Conservation (phyloP, 2,888 invertebrate species). For the Drosophila koepferae region DNA sequence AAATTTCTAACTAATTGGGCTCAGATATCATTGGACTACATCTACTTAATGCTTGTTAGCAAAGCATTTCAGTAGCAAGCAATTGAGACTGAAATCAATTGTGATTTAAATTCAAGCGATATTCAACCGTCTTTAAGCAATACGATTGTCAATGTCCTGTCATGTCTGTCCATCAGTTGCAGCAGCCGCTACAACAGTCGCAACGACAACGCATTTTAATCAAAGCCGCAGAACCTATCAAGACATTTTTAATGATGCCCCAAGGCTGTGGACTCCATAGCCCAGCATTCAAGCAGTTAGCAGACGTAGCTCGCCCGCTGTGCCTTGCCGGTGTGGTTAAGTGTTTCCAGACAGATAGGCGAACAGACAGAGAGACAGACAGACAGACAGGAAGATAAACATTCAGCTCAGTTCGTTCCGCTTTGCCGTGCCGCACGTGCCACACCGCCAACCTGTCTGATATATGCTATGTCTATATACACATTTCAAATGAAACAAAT, state of each 20-base stretch:
- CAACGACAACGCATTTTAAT: constrained; percentile 54
- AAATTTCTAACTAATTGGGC: too few species aligned
- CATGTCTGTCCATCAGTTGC: constrained; percentile 20
- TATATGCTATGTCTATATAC: constrained; percentile 29
- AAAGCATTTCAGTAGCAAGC: background rate
- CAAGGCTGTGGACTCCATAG: constrained; percentile 7
- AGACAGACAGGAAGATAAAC: background rate
- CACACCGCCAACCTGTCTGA: constrained; percentile 17
- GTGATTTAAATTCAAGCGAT: constrained; percentile 21
- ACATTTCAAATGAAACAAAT: constrained; percentile 68
- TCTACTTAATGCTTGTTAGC: background rate
- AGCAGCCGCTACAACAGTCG: background rate
- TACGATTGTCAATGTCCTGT: constrained; percentile 39
- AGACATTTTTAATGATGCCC: constrained; percentile 75
- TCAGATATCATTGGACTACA: background rate
- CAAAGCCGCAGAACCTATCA: constrained; percentile 73
- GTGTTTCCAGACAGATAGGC: constrained; percentile 33
- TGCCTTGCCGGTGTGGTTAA: constrained; percentile 38
- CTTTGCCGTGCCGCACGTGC: background rate
- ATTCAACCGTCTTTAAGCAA: background rate
- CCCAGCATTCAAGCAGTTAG: background rate
- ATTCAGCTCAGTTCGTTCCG: background rate
- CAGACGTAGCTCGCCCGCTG: constrained; percentile 18
- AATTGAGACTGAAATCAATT: constrained; percentile 4
- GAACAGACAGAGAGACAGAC: background rate